Base-by-base conservation (phyloP, 1,140 invertebrate species). In the Drosophila pseudoananassae region DNA sequence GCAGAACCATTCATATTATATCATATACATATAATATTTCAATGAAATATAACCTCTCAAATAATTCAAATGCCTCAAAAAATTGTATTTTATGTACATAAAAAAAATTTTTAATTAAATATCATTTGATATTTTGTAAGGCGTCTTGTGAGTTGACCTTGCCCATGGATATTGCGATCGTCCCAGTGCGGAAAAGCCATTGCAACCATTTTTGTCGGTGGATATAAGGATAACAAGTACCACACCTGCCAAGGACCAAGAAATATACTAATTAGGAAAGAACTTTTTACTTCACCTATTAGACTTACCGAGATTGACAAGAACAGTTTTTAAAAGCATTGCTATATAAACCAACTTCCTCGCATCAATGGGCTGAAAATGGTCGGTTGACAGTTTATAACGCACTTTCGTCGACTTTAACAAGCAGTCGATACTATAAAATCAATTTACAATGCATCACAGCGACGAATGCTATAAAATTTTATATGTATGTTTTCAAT, bases 361-460 rank as follows among this genome's bases (percentile, higher is more conserved):
- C 15, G 1, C 25, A 45, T 47, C 25, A 53, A 84, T 17, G 50
- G 3, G n/a, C 12, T 23, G 6, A 14, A 45, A 8, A 29, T 58
- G 31, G 31, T 52, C 20, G 3, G 7, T 15, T 14, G 2, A 9
- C 33, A 46, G 23, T 75, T 55, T 69, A 66, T 78, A 61, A 54
- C 33, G 23, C 43, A 53, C 46, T 46, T 56, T 59, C 1, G 51
- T 60, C 5, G 23, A 27, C 14, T 38, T 49, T 69, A 33, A 43
- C 45, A 64, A 8, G 1, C 17, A 14, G 2, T 27, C 17, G 14
- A 23, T 31, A 47, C 43, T 7, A 66, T 66, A 23, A 78, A 82
- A 82, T 83, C 59, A 75, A 75, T 83, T 75, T 55, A 75, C 31
- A 78, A 75, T 47, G 47, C 45, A 33, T 17, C 31, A 23, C 49